Conservation (phyloP, 2,113 vertebrate species). For the Capreolus pygargus region DNA sequence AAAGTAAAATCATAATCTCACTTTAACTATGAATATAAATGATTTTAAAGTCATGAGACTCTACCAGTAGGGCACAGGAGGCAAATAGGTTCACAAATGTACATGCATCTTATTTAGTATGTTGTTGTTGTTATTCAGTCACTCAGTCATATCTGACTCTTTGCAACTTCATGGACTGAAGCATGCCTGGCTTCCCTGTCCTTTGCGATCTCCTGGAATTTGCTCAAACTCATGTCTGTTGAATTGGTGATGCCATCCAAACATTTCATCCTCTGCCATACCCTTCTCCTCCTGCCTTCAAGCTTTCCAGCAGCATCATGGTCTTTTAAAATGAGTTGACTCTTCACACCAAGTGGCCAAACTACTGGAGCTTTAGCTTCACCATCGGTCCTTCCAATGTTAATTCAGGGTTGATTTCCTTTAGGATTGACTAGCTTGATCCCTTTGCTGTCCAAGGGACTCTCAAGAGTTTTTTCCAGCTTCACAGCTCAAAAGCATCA, state of each 20-base stretch:
- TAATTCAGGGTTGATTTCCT: background rate
- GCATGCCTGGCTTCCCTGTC: background rate
- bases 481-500: background rate
- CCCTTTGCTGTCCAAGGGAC: background rate
- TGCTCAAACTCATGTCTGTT: background rate
- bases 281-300: background rate
- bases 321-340: background rate
- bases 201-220: background rate
- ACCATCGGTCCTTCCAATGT: background rate
- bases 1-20: background rate
- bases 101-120: background rate
- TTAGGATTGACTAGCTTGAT: background rate
- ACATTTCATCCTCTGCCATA: background rate
- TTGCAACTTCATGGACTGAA: background rate
- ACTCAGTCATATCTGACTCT: background rate
- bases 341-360: background rate
- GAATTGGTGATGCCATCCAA: background rate
- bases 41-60: background rate
- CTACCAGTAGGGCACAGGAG: background rate
- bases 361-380: background rate
- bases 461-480: background rate
- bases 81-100: background rate
- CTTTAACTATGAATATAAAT: conserved; percentile 1
- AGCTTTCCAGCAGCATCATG: background rate
- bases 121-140: background rate